Evolutionary conservation across 2,888 invertebrate genomes (phyloP).

Genomic region (Carpatolechia fugitivella): DNA sequence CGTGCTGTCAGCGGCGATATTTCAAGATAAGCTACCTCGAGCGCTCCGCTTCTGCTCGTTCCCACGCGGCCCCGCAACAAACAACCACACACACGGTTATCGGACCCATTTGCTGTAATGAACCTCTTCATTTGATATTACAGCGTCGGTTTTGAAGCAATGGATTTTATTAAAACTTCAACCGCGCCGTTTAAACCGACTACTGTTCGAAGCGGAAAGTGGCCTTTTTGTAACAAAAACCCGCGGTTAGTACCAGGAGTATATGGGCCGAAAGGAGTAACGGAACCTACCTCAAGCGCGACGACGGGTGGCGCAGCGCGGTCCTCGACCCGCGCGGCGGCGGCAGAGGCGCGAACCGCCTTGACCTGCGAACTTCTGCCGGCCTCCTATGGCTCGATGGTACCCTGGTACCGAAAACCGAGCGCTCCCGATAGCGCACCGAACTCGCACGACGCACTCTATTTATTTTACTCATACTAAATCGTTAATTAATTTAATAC

Average conservation of each 20-base stretch:
- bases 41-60: conserved; percentile 47
- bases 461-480: not conserved
- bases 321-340: conserved; percentile 58
- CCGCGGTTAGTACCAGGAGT: conserved; percentile 30
- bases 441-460: conserved; percentile 7
- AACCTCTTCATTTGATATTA: conserved; percentile 29
- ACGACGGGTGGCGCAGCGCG: conserved; percentile 41
- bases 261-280: conserved; percentile 54
- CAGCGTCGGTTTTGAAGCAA: conserved; percentile 22
- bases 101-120: conserved; percentile 38
- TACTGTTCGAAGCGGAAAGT: not conserved
- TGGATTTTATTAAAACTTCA: not conserved
- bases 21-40: conserved; percentile 56
- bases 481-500: not conserved
- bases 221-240: conserved; percentile 4
- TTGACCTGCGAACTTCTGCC: conserved; percentile 62
- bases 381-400: conserved; percentile 52
- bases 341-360: conserved; percentile 47
- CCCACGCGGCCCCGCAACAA: conserved; percentile 48
- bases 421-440: conserved; percentile 13
- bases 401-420: conserved; percentile 47
- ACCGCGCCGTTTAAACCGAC: not conserved
- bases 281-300: conserved; percentile 59
- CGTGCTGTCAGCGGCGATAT: conserved; percentile 61
- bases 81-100: conserved; percentile 28